Evolutionary conservation across 2,113 vertebrate genomes (phyloP).

Genomic region (Eretmochelys imbricata): DNA sequence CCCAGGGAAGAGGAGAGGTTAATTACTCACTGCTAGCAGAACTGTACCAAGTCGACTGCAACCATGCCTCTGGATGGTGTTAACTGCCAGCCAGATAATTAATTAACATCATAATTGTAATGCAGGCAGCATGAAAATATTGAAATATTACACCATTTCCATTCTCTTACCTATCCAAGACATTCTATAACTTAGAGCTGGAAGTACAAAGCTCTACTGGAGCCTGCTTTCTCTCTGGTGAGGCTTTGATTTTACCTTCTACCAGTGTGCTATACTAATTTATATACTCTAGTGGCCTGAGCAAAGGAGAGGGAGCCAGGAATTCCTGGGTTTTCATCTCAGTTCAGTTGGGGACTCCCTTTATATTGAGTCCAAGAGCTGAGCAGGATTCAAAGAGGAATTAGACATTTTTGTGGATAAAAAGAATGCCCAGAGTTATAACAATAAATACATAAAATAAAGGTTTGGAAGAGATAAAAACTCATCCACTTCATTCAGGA

Average conservation of each 20-base stretch:
- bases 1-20: slow-evolving; percentile 88
- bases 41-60: slow-evolving; percentile 81
- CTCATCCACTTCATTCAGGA: neutral
- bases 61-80: slow-evolving; percentile 78
- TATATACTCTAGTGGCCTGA: neutral
- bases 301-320: neutral
- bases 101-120: slow-evolving; percentile 85
- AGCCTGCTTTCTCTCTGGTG: neutral
- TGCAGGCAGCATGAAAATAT: slow-evolving; percentile 80
- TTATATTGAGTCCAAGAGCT: rapidly evolving
- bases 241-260: neutral
- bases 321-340: neutral
- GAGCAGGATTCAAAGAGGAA: neutral
- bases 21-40: slow-evolving; percentile 85
- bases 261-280: neutral
- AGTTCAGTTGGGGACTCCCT: neutral
- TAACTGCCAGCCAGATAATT: slow-evolving; percentile 84
- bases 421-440: neutral
- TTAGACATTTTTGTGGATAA: neutral
- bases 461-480: neutral
- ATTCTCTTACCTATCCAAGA: slow-evolving; percentile 66
- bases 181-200: slow-evolving; percentile 44
- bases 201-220: neutral
- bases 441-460: neutral
- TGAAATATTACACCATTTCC: slow-evolving; percentile 80